Percentiles rank a stretch among this genome's conserved stretches.
Evolutionary conservation across 2,888 invertebrate genomes (phyloP).

Genomic region (Gisinianus flammeolus): DNA sequence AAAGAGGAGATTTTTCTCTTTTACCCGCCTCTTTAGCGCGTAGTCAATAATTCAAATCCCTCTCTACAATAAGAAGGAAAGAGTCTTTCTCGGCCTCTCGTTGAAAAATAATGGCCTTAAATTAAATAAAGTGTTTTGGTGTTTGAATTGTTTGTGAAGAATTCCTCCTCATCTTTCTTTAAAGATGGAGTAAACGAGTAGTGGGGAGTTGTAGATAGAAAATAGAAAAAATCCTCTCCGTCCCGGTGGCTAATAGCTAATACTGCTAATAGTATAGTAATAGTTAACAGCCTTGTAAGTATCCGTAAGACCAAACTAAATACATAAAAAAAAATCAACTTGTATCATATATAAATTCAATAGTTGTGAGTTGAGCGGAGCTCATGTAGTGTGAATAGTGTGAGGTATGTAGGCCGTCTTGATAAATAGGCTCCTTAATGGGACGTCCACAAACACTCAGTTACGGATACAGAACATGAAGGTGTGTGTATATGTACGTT

Average conservation of each 20-base stretch:
- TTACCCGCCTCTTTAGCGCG: slow-evolving; percentile 29
- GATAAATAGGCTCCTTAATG: slow-evolving; percentile 20
- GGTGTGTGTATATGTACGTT: no score
- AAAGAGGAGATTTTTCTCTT: background rate
- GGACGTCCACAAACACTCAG: background rate
- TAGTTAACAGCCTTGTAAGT: no score
- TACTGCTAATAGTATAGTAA: no score
- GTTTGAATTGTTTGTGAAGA: background rate
- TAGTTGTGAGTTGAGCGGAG: background rate
- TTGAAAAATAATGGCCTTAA: slow-evolving; percentile 24
- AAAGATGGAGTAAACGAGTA: background rate
- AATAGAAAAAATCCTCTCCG: background rate
- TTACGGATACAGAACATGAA: background rate
- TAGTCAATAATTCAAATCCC: slow-evolving; percentile 21
- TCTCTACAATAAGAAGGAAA: background rate
- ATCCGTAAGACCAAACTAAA: background rate
- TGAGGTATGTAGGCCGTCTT: background rate
- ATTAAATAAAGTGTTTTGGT: slow-evolving; percentile 22
- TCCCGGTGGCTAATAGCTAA: slow-evolving; percentile 18
- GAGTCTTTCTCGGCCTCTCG: no score
- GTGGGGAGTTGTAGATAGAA: background rate
- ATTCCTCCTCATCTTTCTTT: background rate
- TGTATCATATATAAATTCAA: no score
- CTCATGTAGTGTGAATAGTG: background rate
- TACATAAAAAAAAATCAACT: background rate